Base-by-base conservation (phyloP, 30 jellyfish, hydroid and myxozoan genomes). In the Sanderia malayensis region DNA sequence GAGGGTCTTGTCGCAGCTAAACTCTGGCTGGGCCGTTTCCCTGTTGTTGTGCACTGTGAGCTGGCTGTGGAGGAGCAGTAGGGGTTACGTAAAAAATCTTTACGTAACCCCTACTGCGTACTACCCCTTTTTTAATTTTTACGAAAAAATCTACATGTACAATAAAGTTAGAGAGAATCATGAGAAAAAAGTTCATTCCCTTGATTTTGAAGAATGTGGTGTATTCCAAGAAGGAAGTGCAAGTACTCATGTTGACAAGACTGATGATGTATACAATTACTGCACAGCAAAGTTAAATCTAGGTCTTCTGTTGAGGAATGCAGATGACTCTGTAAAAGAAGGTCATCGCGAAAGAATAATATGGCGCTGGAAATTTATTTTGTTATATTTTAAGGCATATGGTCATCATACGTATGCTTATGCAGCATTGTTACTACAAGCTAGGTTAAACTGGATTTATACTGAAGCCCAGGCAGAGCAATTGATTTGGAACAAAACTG, bases 311-410 rank as follows among this genome's bases (percentile, higher is more conserved):
- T 0, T 62, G 7, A 19, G 69, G 22, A 67, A 67, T 31, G 66
- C 66, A 31, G 66, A 67, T 45, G 73, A 67, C 34, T 70, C 80
- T 27, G 66, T 67, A 24, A 32, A 27, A 31, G 74, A 62, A 52
- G 74, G 74, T 21, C 53, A 62, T 2, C 53, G 74, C 11, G 58
- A 62, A 32, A 62, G 74, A 52, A 62, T 62, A 0, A 32, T 67
- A 15, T 10, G 66, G 34, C 34, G 80, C 44, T 67, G 66, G 64
- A 67, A 32, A 11, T 23, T 67, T 24, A n/a, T 45, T 32, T 32
- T 67, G 69, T 70, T 37, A 10, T 67, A 34, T 30, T 67, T 13
- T 11, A 33, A 32, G 13, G 64, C 67, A 34, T 67, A 29, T 67
- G 80, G 80, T 0, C 64, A 67, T 52, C n/a, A n/a, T n/a, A n/a